A percentile compares a stretch with the other conserved stretches of the same genome.
Conservation (phyloP, 2,113 vertebrate species). For the Lepisosteus osseus region DNA sequence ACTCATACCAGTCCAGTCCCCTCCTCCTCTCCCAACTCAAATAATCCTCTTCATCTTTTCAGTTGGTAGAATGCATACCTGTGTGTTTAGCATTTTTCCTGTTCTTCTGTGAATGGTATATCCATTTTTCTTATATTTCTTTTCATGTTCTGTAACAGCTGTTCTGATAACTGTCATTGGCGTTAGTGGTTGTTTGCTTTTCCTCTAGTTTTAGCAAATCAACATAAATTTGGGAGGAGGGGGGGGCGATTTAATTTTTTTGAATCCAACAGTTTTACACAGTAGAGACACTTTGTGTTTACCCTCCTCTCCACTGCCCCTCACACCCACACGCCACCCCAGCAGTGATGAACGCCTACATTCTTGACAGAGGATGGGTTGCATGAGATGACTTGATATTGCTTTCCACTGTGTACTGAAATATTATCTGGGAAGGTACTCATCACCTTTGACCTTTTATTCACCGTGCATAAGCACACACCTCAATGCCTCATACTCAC, state of each 20-base stretch:
- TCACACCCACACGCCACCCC: no score
- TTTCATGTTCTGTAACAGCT: conserved; percentile 47
- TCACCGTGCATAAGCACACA: neutral
- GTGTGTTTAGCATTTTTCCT: conserved; percentile 82
- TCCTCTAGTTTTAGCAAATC: conserved; percentile 33
- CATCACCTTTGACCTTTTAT: conserved; percentile 30
- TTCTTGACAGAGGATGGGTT: conserved; percentile 30
- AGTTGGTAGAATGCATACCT: conserved; percentile 85
- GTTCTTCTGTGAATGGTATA: conserved; percentile 71
- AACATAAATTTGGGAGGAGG: conserved; percentile 24
- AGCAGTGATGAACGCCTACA: neutral
- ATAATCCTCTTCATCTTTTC: conserved; percentile 65
- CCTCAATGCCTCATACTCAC: neutral
- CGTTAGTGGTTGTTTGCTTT: conserved; percentile 55
- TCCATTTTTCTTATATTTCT: conserved; percentile 27
- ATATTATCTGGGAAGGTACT: conserved; percentile 28
- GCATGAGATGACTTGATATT: conserved; percentile 31
- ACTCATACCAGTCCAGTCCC: conserved; percentile 26
- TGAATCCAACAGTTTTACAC: neutral
- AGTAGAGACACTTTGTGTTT: neutral
- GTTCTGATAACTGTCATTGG: conserved; percentile 54
- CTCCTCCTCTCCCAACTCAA: conserved; percentile 43
- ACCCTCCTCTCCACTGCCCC: neutral
- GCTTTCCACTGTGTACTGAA: conserved; percentile 21
- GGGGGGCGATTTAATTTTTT: conserved; percentile 33